phyloP scores from a whole-genome alignment of 2,888 invertebrate genomes.

The Chrysolina americana region DNA sequence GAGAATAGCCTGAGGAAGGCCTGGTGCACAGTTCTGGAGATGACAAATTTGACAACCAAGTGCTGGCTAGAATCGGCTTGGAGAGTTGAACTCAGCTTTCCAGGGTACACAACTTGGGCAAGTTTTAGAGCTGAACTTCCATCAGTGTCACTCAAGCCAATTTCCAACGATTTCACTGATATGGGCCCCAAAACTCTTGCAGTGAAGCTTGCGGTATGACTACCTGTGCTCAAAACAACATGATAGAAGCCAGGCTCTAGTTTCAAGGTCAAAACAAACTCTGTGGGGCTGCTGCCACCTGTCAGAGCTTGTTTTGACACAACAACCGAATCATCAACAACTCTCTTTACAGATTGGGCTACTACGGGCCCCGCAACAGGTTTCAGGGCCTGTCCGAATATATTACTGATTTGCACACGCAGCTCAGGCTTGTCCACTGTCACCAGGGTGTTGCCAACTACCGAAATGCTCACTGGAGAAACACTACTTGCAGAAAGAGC shows the following conservation, averaged over 20 bases:
- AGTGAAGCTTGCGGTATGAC: slow-evolving; percentile 70
- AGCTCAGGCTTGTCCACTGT: slow-evolving; percentile 79
- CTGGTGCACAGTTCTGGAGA: slow-evolving; percentile 82
- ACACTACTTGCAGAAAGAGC: slow-evolving; percentile 71
- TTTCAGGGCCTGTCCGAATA: slow-evolving; percentile 80
- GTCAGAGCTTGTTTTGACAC: slow-evolving; percentile 77
- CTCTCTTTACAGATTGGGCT: slow-evolving; percentile 82
- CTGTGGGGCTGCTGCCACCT: slow-evolving; percentile 74
- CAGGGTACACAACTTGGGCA: slow-evolving; percentile 78
- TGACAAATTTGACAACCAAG: slow-evolving; percentile 83
- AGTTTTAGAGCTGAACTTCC: slow-evolving; percentile 87
- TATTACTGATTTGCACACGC: slow-evolving; percentile 78
- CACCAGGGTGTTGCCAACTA: slow-evolving; percentile 85
- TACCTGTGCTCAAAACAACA: slow-evolving; percentile 81
- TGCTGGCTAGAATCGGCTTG: slow-evolving; percentile 92
- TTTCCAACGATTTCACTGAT: slow-evolving; percentile 83
- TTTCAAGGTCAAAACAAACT: slow-evolving; percentile 85
- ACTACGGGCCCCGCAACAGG: slow-evolving; percentile 81
- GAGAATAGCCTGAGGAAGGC: slow-evolving; percentile 88
- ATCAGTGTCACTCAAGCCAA: slow-evolving; percentile 92
- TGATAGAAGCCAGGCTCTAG: slow-evolving; percentile 89
- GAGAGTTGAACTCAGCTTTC: slow-evolving; percentile 78
- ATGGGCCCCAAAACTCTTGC: slow-evolving; percentile 84
- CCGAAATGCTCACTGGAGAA: slow-evolving; percentile 87
- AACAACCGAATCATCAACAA: slow-evolving; percentile 82